Base-by-base conservation (phyloP, 2,113 vertebrate species). In the Vulpes lagopus region DNA sequence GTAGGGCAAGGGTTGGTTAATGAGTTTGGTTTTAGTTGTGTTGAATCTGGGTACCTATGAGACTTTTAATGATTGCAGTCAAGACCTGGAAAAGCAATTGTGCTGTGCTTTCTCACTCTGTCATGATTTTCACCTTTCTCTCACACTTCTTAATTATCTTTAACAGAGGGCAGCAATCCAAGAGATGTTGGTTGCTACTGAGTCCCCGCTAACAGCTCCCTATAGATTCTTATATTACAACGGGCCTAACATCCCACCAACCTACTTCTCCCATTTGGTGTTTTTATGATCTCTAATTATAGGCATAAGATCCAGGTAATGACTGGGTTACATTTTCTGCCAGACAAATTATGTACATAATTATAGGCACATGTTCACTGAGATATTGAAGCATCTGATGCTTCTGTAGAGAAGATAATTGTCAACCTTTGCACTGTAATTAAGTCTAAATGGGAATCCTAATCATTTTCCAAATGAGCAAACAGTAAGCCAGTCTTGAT, bases 381-480 rank as follows among this genome's bases (percentile, higher is more conserved):
- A 97, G 98, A 99, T 99, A 98, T 81, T 95, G 97, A 97, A 97
- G 97, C 97, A 98, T 97, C 94, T 95, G 93, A 91, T 90, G 92
- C 97, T 97, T 98, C 98, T 79, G 96, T 96, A 97, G 98, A 98
- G 98, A 98, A 98, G 96, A 96, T 98, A 98, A 99, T 98, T 99
- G 98, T 98, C 98, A 98, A 98, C 98, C 98, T 99, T 99, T 99
- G 98, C 98, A 98, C 98, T 98, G 97, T 98, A 98, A 99, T 99
- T 99, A 99, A 98, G 96, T 98, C 96, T 98, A 98, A 99, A 98
- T 98, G 97, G 98, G 97, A 98, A 98, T 96, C 97, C 97, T 98
- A 98, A 98, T 98, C 91, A 53, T 98, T 98, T 98, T 98, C 98
- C 98, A 98, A 99, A 98, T 98, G 98, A 99, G 98, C 97, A 98